Evolutionary conservation across 2,888 invertebrate genomes (phyloP).

Genomic region (Heliconius erato): DNA sequence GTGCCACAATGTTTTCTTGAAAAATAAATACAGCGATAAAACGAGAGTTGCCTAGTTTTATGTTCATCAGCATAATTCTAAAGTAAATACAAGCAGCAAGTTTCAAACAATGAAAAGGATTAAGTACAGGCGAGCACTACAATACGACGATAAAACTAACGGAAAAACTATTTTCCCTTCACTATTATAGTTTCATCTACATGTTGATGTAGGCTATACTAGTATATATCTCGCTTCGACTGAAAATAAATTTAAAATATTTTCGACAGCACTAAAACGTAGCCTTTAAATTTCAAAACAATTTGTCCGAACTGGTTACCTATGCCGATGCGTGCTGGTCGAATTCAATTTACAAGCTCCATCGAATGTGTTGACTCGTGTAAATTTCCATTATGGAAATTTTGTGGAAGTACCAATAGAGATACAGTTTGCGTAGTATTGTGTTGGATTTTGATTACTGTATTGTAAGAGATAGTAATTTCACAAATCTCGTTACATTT

Average conservation of each 20-base stretch:
- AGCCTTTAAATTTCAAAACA: slow-evolving; percentile 13
- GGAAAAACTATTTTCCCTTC: neutral
- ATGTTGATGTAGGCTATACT: too few species aligned
- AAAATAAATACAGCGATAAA: neutral
- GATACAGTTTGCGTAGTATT: slow-evolving; percentile 9
- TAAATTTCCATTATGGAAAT: slow-evolving; percentile 40
- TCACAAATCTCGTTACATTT: neutral
- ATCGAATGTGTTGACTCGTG: slow-evolving; percentile 37
- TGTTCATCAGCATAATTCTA: neutral
- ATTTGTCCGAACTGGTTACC: slow-evolving; percentile 17
- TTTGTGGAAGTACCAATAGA: slow-evolving; percentile 25
- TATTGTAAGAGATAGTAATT: neutral
- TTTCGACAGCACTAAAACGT: slow-evolving; percentile 20
- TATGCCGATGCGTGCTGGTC: slow-evolving; percentile 18
- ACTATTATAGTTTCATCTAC: neutral
- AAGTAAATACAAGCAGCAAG: neutral
- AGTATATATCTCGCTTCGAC: neutral
- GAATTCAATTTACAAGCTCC: slow-evolving; percentile 35
- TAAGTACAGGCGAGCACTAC: neutral
- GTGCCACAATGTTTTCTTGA: neutral
- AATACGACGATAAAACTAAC: neutral
- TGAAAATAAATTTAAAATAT: neutral
- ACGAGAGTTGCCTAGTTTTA: neutral
- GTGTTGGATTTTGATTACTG: slow-evolving; percentile 4
- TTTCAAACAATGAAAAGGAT: neutral